Percentiles rank a stretch among this genome's conserved stretches.
Conservation (phyloP, 2,113 vertebrate species). For the Pedionomus torquatus region DNA sequence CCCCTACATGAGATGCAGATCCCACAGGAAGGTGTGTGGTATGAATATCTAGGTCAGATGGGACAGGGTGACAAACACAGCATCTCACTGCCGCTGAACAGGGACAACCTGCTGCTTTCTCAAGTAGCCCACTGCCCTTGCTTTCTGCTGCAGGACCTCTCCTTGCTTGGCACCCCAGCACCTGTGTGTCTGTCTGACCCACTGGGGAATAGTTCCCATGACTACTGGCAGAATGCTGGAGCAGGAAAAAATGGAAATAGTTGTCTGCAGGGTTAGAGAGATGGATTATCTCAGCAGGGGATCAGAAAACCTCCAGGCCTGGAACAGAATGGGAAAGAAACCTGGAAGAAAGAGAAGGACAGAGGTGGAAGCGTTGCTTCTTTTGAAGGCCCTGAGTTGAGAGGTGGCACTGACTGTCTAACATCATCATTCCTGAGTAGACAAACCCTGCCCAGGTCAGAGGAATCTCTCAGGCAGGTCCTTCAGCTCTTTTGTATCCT, state of each 20-base stretch:
- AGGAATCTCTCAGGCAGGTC: background rate
- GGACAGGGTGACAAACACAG: background rate
- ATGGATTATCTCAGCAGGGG: background rate
- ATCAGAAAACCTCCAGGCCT: background rate
- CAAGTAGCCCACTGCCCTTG: fast-evolving
- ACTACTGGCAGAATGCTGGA: background rate
- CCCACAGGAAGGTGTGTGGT: background rate
- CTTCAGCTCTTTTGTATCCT: background rate
- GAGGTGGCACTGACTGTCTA: fast-evolving
- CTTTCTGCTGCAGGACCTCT: background rate
- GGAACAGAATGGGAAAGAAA: background rate
- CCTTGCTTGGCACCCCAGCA: background rate
- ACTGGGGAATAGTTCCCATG: fast-evolving
- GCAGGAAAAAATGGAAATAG: background rate
- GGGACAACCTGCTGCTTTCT: background rate
- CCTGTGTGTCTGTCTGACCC: background rate
- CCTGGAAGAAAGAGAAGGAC: background rate
- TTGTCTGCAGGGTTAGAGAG: background rate
- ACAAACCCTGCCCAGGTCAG: background rate
- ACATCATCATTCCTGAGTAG: background rate
- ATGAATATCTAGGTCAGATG: background rate
- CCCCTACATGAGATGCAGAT: background rate
- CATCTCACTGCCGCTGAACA: fast-evolving
- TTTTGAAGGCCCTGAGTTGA: background rate
- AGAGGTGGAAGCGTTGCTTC: background rate